phyloP scores from a whole-genome alignment of 2,113 vertebrate genomes.

The Mirounga angustirostris region DNA sequence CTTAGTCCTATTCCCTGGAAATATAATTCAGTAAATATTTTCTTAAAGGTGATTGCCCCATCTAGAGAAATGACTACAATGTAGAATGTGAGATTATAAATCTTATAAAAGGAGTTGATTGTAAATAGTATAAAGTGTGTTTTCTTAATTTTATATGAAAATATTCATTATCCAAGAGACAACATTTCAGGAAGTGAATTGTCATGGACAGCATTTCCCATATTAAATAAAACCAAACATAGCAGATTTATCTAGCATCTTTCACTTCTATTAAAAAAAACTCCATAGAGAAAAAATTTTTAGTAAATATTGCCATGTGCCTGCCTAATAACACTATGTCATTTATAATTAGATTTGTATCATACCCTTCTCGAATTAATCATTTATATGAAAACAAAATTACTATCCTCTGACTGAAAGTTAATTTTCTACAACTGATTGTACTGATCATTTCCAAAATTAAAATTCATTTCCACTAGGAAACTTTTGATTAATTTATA shows the following conservation, averaged over 20 bases:
- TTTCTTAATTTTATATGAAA: constrained; percentile 24
- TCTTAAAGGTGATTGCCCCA: not conserved
- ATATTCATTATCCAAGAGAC: not conserved
- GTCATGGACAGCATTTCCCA: not conserved
- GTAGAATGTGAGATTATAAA: not conserved
- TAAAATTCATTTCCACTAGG: constrained; percentile 2
- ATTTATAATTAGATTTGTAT: not conserved
- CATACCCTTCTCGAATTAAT: not conserved
- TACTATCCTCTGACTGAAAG: not conserved
- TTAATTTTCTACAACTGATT: not conserved
- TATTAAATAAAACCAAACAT: not conserved
- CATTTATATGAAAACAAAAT: not conserved
- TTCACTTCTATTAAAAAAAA: not conserved
- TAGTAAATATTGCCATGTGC: not conserved
- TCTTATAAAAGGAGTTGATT: not conserved
- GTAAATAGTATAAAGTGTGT: not conserved
- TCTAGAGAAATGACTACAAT: not conserved
- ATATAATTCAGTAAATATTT: not conserved
- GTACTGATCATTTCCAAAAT: not conserved
- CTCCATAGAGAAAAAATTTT: not conserved
- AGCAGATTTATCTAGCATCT: not conserved
- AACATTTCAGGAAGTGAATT: not conserved
- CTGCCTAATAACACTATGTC: not conserved
- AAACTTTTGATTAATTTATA: not conserved
- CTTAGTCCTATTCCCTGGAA: not conserved